These are phyloP conservation scores for Latrodectus elegans DNA, from an alignment of 2,888 invertebrate species.

Conservation along the genomic window DNA sequence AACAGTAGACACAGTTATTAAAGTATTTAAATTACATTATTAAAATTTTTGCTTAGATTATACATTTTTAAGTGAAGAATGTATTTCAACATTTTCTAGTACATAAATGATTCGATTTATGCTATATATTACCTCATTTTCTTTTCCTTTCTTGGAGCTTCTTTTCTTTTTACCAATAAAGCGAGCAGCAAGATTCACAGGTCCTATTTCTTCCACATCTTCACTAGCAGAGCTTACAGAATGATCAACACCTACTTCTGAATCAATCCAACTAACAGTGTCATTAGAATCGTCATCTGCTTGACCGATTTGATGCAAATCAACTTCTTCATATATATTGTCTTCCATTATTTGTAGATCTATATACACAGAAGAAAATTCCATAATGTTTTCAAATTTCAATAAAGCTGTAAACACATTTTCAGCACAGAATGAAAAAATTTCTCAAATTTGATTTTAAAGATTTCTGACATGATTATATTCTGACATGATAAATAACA, in stretches of 20 bases:
- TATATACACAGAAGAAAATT: slow-evolving; percentile 20
- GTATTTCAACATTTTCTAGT: too few species aligned
- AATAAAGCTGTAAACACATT: too few species aligned
- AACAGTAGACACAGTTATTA: too few species aligned
- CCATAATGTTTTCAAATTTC: not conserved
- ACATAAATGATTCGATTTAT: too few species aligned
- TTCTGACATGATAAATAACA: too few species aligned
- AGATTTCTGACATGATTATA: too few species aligned
- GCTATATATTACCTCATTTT: slow-evolving; percentile 42
- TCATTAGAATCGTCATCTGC: slow-evolving; percentile 64
- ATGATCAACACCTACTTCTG: slow-evolving; percentile 60
- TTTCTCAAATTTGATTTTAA: too few species aligned
- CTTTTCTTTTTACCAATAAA: slow-evolving; percentile 69
- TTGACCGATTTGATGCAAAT: slow-evolving; percentile 68
- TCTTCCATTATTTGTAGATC: slow-evolving; percentile 70
- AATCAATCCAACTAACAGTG: slow-evolving; percentile 67
- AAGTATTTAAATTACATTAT: too few species aligned
- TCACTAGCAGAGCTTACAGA: slow-evolving; percentile 69
- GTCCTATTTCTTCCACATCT: slow-evolving; percentile 64
- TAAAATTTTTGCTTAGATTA: too few species aligned
- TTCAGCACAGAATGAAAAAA: too few species aligned
- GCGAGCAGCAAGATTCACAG: slow-evolving; percentile 60
- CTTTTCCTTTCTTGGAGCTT: slow-evolving; percentile 60
- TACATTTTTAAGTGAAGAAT: too few species aligned
- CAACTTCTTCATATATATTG: slow-evolving; percentile 72